phyloP scores from a whole-genome alignment of 30 jellyfish, hydroid and myxozoan species.

The Morbakka virulenta region DNA sequence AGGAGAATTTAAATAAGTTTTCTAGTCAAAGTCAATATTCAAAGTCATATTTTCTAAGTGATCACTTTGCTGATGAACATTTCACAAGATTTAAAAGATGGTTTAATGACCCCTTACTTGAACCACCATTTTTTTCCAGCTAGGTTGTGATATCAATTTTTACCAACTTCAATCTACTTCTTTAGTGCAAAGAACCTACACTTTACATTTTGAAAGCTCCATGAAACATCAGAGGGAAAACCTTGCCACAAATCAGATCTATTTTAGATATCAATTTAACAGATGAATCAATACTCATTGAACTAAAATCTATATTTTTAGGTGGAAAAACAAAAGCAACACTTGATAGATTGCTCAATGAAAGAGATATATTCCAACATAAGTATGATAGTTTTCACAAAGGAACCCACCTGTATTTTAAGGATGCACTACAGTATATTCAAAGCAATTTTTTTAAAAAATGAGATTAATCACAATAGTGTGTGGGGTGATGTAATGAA shows the following conservation, averaged over 20 bases:
- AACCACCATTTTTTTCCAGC: slow-evolving; percentile 8
- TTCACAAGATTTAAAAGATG: slow-evolving; percentile 24
- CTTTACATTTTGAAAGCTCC: slow-evolving; percentile 19
- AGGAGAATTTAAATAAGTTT: no score
- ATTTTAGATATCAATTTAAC: slow-evolving; percentile 19
- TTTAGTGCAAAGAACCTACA: slow-evolving; percentile 51
- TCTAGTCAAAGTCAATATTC: no score
- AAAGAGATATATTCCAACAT: slow-evolving; percentile 35
- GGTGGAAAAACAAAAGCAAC: slow-evolving; percentile 21
- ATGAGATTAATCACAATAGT: slow-evolving; percentile 25
- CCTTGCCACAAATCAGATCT: slow-evolving; percentile 26
- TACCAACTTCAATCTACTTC: slow-evolving; percentile 39
- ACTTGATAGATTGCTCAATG: slow-evolving; percentile 1
- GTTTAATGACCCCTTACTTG: slow-evolving; percentile 30
- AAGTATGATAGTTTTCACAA: slow-evolving; percentile 7
- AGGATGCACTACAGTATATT: slow-evolving; percentile 10
- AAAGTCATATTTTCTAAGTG: slow-evolving; percentile 43
- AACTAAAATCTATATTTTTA: slow-evolving; percentile 5
- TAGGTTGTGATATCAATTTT: slow-evolving; percentile 24
- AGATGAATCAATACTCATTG: background rate
- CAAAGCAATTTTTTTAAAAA: slow-evolving; percentile 13
- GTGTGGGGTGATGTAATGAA: slow-evolving; percentile 35
- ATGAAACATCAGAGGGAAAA: slow-evolving; percentile 32
- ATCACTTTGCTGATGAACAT: slow-evolving; percentile 35
- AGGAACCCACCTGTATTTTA: slow-evolving; percentile 31